Evolutionary conservation across 2,888 invertebrate species (phyloP), one percentile per base, ranked within the genome.

Genomic region (Acronicta psi): DNA sequence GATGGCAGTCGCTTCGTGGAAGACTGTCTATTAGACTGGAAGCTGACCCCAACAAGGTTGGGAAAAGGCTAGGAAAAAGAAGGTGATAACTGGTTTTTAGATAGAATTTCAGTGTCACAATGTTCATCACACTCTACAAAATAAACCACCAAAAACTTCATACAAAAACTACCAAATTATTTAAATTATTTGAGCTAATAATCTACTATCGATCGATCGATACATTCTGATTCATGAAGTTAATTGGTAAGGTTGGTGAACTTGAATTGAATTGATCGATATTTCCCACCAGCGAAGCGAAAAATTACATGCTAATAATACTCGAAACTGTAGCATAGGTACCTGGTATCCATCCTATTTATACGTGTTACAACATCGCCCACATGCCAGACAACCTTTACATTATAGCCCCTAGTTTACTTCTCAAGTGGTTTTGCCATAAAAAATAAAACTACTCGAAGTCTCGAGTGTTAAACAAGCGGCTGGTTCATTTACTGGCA

Each of bases 401-500:
- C n/a, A 59, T 43, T 46, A 46, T 44, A 59, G 36, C 43, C 49
- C 38, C 41, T 23, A 46, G 40, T 45, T 46, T 29, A 29, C 42
- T 36, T 52, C 34, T 73, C 62, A 59, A 69, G 56, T 70, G 65
- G 44, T 50, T 57, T 55, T 23, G 16, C 13, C 52, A 54, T 54
- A 71, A 71, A 71, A 68, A 71, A 61, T 42, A 38, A 52, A 41
- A 54, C 52, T 52, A 56, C 42, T 58, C 20, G 52, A 63, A 40
- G 14, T 47, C 17, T 16, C 14, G 17, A 29, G 9, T 9, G 45
- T 10, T 45, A 36, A 52, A 58, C 23, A 31, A 43, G 37, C 14
- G 45, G 47, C 42, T 31, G 23, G 31, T 55, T 59, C 61, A 53
- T 61, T 68, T 64, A 62, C 62, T 74, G 73, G 66, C 72, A 71